Evolutionary conservation across 2,888 invertebrate species (phyloP).

Genomic region (Oligia fasciuncula): DNA sequence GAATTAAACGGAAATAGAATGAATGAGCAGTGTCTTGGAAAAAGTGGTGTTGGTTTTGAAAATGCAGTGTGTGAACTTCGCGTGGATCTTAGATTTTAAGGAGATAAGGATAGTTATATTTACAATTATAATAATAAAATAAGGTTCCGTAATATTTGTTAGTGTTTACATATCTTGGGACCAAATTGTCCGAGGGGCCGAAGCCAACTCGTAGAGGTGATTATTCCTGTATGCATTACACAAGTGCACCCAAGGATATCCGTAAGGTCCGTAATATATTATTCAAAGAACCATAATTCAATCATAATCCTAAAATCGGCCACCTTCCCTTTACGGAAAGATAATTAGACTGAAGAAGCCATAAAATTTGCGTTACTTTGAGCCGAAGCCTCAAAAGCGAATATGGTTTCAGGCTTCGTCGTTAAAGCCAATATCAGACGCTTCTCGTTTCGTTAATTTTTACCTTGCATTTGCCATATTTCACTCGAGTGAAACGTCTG

Average conservation of each 20-base stretch:
- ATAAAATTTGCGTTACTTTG: too few relatives aligned
- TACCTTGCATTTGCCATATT: background rate
- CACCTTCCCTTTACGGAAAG: background rate
- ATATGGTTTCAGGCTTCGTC: background rate
- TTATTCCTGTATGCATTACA: too few relatives aligned
- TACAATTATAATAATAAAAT: too few relatives aligned
- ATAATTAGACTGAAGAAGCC: background rate
- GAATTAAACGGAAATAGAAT: background rate
- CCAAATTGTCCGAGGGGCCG: too few relatives aligned
- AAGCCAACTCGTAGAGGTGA: too few relatives aligned
- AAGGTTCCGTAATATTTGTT: background rate
- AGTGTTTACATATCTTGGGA: too few relatives aligned
- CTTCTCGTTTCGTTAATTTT: background rate
- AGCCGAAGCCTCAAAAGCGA: background rate
- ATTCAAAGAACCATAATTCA: too few relatives aligned
- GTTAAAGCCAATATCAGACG: background rate
- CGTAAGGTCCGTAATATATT: too few relatives aligned
- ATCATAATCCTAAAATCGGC: too few relatives aligned
- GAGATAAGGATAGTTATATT: too few relatives aligned
- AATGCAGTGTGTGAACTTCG: background rate
- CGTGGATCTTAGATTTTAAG: background rate
- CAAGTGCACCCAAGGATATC: too few relatives aligned
- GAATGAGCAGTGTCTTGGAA: background rate
- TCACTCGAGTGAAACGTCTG: background rate
- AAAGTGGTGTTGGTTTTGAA: background rate